phyloP scores from a whole-genome alignment of 2,113 vertebrate genomes.

The Hemichromis elongatus region DNA sequence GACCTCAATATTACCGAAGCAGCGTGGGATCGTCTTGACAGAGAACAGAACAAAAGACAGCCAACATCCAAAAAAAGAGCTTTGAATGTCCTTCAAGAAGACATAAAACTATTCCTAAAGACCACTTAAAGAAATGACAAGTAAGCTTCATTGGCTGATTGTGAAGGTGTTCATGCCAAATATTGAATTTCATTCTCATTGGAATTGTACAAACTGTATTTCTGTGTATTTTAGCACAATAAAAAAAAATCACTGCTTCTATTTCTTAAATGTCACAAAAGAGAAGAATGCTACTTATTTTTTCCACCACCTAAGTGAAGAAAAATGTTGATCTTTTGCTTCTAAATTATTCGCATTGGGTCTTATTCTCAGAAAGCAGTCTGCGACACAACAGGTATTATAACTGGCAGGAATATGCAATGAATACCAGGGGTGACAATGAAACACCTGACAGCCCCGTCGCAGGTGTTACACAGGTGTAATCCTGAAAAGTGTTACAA shows the following conservation, averaged over 20 bases:
- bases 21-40: neutral
- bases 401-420: neutral
- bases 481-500: neutral
- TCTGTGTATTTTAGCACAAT: neutral
- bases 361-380: neutral
- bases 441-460: neutral
- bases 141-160: neutral
- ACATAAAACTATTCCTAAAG: neutral
- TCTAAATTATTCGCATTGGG: neutral
- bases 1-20: neutral
- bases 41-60: neutral
- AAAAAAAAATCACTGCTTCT: neutral
- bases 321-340: neutral
- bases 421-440: neutral
- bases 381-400: neutral
- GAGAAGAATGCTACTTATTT: neutral
- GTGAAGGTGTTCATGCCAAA: neutral
- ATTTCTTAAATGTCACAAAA: neutral
- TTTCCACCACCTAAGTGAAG: neutral
- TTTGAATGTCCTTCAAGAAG: neutral
- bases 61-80: neutral
- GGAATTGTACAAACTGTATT: neutral
- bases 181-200: neutral
- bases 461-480: neutral
- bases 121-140: neutral